A percentile compares a stretch with the other conserved stretches of the same genome.
Evolutionary conservation across 2,888 invertebrate genomes (phyloP).

Genomic region (Drosophila mimica): DNA sequence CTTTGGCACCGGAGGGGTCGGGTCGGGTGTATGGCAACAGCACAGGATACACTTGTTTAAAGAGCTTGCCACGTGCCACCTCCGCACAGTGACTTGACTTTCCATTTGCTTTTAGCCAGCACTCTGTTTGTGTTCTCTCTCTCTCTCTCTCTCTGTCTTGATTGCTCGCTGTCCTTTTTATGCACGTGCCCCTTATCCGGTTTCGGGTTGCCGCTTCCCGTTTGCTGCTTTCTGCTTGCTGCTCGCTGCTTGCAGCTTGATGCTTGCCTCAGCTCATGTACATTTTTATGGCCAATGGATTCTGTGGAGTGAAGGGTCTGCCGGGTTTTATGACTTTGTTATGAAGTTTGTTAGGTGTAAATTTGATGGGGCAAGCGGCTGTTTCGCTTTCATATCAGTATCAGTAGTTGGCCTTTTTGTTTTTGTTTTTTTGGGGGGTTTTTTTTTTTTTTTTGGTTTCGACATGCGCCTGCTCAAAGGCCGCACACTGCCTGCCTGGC

Average conservation of each 20-base stretch:
- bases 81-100: constrained; percentile 32
- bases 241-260: constrained; percentile 12
- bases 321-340: constrained; percentile 72
- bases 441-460: constrained; percentile 11
- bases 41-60: constrained; percentile 60
- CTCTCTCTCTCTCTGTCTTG: neutral
- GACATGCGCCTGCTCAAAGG: constrained; percentile 33
- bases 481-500: neutral
- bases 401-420: constrained; percentile 39
- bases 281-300: constrained; percentile 59
- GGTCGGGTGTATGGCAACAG: constrained; percentile 7
- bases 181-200: neutral
- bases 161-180: neutral
- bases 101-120: constrained; percentile 34
- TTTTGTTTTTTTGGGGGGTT: neutral
- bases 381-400: constrained; percentile 50
- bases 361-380: constrained; percentile 68
- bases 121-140: constrained; percentile 26
- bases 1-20: neutral
- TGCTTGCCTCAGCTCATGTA: constrained; percentile 50
- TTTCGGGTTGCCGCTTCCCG: constrained; percentile 14
- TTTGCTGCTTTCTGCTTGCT: constrained; percentile 30
- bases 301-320: constrained; percentile 25
- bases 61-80: constrained; percentile 50
- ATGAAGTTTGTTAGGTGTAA: constrained; percentile 80